phyloP scores from a whole-genome alignment of 2,888 invertebrate genomes.

The Cantharis flavilabris region DNA sequence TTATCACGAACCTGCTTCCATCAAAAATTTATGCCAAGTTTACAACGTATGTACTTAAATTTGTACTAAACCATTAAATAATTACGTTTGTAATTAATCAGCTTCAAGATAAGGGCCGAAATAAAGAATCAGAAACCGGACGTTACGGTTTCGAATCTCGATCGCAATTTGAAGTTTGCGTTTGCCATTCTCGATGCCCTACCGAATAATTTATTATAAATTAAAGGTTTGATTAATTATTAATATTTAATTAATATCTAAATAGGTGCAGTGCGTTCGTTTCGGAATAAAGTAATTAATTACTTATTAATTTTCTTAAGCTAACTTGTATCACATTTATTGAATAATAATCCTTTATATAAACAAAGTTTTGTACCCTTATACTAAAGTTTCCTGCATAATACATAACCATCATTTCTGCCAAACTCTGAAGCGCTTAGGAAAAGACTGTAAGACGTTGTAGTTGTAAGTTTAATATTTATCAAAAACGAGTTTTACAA shows the following conservation, averaged over 20 bases:
- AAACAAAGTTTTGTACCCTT: not conserved
- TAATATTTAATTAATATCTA: not conserved
- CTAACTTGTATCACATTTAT: not conserved
- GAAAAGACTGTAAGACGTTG: not conserved
- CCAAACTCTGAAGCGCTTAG: slow-evolving; percentile 3
- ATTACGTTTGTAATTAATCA: not conserved
- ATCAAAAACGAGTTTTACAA: slow-evolving; percentile 14
- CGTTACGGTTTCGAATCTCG: not conserved
- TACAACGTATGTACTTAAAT: not conserved
- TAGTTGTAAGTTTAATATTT: slow-evolving; percentile 14
- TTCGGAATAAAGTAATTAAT: not conserved
- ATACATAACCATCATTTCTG: slow-evolving; percentile 11
- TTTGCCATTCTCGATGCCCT: not conserved
- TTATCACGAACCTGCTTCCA: slow-evolving; percentile 22
- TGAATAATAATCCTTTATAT: slow-evolving; percentile 6
- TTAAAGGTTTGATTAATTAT: not conserved
- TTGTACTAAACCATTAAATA: not conserved
- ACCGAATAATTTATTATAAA: not conserved
- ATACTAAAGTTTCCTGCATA: slow-evolving; percentile 5
- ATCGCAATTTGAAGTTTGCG: not conserved
- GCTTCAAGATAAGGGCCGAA: not conserved
- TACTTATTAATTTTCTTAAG: not conserved
- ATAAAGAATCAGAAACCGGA: not conserved
- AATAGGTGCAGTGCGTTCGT: too few relatives aligned
- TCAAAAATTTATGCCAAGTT: not conserved